Evolutionary conservation across 2,888 invertebrate genomes (phyloP), one percentile per base, ranked within the genome.

Genomic region (Hemicrepidius hirtus): DNA sequence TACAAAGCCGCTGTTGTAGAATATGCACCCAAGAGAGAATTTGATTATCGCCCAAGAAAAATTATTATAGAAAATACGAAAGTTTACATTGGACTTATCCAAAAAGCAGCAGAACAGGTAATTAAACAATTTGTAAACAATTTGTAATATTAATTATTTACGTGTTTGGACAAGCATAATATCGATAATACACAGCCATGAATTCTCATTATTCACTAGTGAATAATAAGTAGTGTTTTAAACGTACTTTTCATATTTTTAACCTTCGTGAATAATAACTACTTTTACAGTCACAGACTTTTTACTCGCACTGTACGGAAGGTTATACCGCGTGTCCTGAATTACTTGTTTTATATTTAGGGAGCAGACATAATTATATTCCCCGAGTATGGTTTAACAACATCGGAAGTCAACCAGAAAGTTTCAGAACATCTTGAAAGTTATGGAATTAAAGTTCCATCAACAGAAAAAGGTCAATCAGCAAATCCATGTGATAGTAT

Each of bases 341-440:
- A 2, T 12, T 6, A 37, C 3, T 6, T 57, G 24, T 24, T 24
- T 10, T 6, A 5, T 32, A 40, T 67, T 16, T 40, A 72, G 93
- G 85, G 87, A 71, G 91, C 91, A 0, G 93, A 95, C 79, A 93
- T 96, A 18, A 87, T 96, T 7, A 91, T 95, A 0, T 95, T 95
- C 81, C 95, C 96, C 0, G 95, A 96, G 84, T 82, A 80, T 50
- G 80, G 78, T 10, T 74, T 80, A 37, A 80, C 80, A 7, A 63
- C 68, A 28, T 72, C 40, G 80, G 1, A 80, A 77, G 76, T 49
- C 64, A 55, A n/a, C 68, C 75, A 18, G 72, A 76, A 7, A 71
- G 71, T 35, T 69, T 71, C 37, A 81, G 40, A 37, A 4, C 60
- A 60, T 40, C 40, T 60, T n/a, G n/a, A 40, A n/a, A 60, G 41